These are phyloP conservation scores for Furnarius figulus DNA, from an alignment of 2,113 vertebrate genomes.

Conservation along the genomic window DNA sequence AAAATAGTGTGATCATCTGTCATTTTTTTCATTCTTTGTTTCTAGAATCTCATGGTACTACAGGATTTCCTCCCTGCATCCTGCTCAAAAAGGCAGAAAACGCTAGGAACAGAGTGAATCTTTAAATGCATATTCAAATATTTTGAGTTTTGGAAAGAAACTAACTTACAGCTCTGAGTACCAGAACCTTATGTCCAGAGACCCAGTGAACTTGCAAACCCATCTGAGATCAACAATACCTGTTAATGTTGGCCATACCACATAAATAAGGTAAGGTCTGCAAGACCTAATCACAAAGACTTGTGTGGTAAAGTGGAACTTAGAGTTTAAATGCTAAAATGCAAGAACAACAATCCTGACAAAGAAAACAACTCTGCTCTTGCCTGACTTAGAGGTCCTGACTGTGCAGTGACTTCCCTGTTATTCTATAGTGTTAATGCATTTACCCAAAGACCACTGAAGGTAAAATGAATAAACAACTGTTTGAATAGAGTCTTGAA, in stretches of 20 bases:
- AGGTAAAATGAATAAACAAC: background rate
- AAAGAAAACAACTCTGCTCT: background rate
- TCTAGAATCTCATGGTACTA: background rate
- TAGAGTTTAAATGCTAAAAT: background rate
- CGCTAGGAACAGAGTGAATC: background rate
- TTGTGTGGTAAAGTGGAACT: background rate
- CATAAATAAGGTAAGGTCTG: background rate
- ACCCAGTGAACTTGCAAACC: background rate
- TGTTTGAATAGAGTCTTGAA: background rate
- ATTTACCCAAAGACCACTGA: background rate
- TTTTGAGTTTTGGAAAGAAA: background rate
- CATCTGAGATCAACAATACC: background rate
- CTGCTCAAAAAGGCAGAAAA: background rate
- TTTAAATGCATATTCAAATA: background rate
- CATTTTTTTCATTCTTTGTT: background rate
- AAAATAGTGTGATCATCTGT: background rate
- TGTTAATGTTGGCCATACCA: background rate
- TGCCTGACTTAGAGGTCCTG: background rate
- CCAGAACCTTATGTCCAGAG: background rate
- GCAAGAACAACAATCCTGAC: background rate
- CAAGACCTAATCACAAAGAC: background rate
- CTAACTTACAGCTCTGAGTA: background rate
- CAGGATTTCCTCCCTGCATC: background rate
- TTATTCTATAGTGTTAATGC: background rate
- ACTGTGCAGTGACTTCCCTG: background rate